Evolutionary conservation across 2,113 vertebrate species (phyloP), one percentile per base, ranked within the genome.

Genomic region (Megaceryle maxima): DNA sequence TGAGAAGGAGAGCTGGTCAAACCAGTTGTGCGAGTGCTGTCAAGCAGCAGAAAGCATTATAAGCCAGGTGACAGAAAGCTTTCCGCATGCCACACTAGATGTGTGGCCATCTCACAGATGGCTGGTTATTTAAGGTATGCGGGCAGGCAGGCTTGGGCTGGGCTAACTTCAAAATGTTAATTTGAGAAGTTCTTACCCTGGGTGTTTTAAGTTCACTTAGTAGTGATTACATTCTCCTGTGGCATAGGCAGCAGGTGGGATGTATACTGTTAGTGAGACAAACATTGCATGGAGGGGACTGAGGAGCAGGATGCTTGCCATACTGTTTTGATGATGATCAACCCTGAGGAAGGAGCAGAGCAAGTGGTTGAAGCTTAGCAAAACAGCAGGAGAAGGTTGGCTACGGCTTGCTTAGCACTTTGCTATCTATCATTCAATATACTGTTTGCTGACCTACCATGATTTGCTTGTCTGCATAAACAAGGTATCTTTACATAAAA

Each of bases 191-290:
- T 88, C 41, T 13, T 29, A 8, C 20, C 14, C 7, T 41, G 28
- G 25, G 13, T 0, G 1, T 41, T 67, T 60, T 60, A 31, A 35
- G 8, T 44, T 57, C 46, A 11, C 5, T 37, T 18, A 11, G 29
- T 39, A 17, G 50, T 6, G 43, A 37, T 82, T 19, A 7, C 12
- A 2, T 56, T 64, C 13, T 51, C 13, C 44, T 26, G 35, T n/a
- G 55, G 16, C 41, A 5, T 5, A 4, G 60, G 74, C 37, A 51
- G 57, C 28, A 22, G 39, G 24, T 66, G 18, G 53, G 41, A 9
- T 5, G 2, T 1, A 1, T 0, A 0, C 9, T 12, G 13, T 2
- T 25, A 62, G 22, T 6, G 29, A 21, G 50, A 16, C 41, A 24
- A 6, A 10, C 7, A 5, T 24, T 13, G 7, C 16, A 0, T 3